Base-by-base conservation (phyloP, 2,888 invertebrate genomes). In the Acrobasis repandana region DNA sequence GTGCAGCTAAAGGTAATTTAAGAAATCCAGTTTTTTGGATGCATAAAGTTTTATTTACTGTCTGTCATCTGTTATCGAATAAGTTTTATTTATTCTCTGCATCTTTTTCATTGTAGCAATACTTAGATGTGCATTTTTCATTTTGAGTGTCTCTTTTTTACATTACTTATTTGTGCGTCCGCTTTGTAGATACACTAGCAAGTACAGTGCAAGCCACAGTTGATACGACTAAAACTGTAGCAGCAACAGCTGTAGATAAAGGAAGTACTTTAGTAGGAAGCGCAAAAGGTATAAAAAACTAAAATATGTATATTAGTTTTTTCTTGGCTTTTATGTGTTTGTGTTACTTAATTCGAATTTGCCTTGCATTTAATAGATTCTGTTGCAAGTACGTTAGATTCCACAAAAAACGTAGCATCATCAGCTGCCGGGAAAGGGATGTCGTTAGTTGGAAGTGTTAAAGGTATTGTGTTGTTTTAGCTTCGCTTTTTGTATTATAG, bases 171-270 rank as follows among this genome's bases (percentile, higher is more conserved):
- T n/a, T 28, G 38, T 43, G 11, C n/a, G n/a, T 59, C 43, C 16
- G 58, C 11, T 48, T 58, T 52, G 58, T 59, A 59, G 59, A 59
- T 59, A 59, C 59, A 33, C 11, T 59, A 59, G 65, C 75, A 71
- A 75, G 77, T 61, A 71, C 74, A 11, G 72, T 74, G 60, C 65
- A 72, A 56, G 62, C 67, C 16, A 74, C 73, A 61, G 74, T 82
- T 64, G 79, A 80, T 50, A 71, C 77, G 34, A 81, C 82, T 9
- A 79, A 76, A 67, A 76, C 75, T 67, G 74, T 73, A 33, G 76
- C 83, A 5, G 65, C 74, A 1, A 72, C 77, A 14, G 80, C 77
- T 36, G 71, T 78, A 47, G 75, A 77, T 54, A 66, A 61, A 59
- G 72, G 83, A 58, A 66, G 70, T 4, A 58, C 75, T 28, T 54